Percentiles rank a stretch among this genome's conserved stretches.
Evolutionary conservation across 1,140 invertebrate genomes (phyloP).

Genomic region (Lepidotrigona ventralis): DNA sequence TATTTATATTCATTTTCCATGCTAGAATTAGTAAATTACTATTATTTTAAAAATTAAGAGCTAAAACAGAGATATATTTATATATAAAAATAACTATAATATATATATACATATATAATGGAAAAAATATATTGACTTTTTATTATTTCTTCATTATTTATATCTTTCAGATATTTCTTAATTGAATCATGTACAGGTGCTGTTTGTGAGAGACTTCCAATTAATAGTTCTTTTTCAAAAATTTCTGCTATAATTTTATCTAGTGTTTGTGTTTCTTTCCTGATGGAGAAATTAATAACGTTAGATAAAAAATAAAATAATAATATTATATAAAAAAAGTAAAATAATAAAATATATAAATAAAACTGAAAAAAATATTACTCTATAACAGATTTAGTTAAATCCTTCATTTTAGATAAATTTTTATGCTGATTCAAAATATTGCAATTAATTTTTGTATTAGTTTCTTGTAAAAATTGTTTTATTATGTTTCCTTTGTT

Average conservation of each 20-base stretch:
- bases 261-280: constrained; percentile 53
- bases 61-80: not conserved
- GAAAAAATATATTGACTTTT: constrained; percentile 55
- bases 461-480: constrained; percentile 57
- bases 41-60: constrained; percentile 17
- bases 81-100: not conserved
- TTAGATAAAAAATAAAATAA: constrained; percentile 31
- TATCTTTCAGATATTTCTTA: constrained; percentile 63
- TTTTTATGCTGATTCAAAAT: constrained; percentile 40
- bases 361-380: constrained; percentile 47
- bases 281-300: constrained; percentile 42
- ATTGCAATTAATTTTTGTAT: constrained; percentile 25
- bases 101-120: not conserved
- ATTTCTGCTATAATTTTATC: constrained; percentile 54
- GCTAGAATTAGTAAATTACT: constrained; percentile 61
- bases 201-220: constrained; percentile 38
- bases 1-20: constrained; percentile 61
- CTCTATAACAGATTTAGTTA: constrained; percentile 47
- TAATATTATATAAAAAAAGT: constrained; percentile 18
- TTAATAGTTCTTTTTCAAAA: constrained; percentile 60
- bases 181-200: constrained; percentile 61
- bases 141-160: constrained; percentile 65
- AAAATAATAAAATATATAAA: constrained; percentile 4
- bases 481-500: constrained; percentile 51
- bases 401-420: constrained; percentile 51